These are phyloP conservation scores for Aphelinus certus DNA, from an alignment of 1,140 invertebrate genomes.

Conservation along the genomic window DNA sequence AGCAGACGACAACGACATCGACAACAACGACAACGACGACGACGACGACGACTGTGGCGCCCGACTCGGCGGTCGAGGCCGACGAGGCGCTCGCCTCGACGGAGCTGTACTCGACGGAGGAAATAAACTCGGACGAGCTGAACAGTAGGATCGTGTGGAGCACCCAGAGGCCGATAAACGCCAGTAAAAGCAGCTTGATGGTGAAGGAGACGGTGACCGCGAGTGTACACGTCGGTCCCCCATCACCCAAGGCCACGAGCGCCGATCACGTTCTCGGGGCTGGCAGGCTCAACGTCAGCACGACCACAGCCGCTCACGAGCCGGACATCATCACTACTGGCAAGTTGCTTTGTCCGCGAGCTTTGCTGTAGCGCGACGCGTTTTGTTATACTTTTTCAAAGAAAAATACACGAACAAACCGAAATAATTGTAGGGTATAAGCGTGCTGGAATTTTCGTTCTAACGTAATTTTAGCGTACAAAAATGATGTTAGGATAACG, in stretches of 20 bases:
- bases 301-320: neutral
- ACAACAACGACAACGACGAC: slow-evolving; percentile 4
- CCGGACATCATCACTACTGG: slow-evolving; percentile 6
- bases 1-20: neutral
- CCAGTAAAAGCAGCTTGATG: neutral
- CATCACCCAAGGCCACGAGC: slow-evolving; percentile 24
- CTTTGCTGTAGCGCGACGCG: neutral
- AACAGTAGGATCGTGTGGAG: slow-evolving; percentile 55
- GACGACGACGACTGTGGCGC: neutral
- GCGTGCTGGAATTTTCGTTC: neutral
- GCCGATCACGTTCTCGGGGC: slow-evolving; percentile 11
- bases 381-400: slow-evolving; percentile 4
- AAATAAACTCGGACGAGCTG: slow-evolving; percentile 44
- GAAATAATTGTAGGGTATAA: neutral
- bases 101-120: slow-evolving; percentile 46
- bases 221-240: slow-evolving; percentile 30
- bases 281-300: neutral
- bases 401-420: neutral
- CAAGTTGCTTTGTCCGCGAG: neutral
- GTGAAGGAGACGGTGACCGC: slow-evolving; percentile 40
- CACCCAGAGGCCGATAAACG: slow-evolving; percentile 41
- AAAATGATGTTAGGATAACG: too few relatives aligned
- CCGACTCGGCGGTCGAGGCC: slow-evolving; percentile 42
- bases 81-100: slow-evolving; percentile 50
- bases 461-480: too few relatives aligned